These are phyloP conservation scores for Trialeurodes vaporariorum DNA, from an alignment of 1,140 invertebrate species.

Conservation along the genomic window DNA sequence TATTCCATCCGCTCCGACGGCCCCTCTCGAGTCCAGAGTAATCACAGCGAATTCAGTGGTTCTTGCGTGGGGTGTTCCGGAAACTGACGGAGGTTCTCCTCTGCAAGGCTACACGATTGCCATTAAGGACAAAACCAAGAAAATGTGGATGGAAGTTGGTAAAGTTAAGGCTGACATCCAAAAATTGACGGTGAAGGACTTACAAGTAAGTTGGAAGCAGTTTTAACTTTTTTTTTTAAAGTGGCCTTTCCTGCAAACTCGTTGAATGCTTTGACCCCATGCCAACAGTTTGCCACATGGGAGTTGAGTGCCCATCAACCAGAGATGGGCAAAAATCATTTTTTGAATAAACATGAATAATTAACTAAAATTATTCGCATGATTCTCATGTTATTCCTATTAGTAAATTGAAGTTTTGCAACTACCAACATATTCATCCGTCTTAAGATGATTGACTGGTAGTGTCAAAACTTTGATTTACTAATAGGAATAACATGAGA, in stretches of 20 bases:
- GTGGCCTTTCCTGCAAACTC: background rate
- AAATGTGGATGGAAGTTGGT: slow-evolving; percentile 94
- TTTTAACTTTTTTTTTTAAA: slow-evolving; percentile 1
- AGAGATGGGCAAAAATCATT: too few relatives aligned
- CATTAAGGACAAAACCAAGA: slow-evolving; percentile 78
- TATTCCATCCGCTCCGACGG: slow-evolving; percentile 78
- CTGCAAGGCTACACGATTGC: slow-evolving; percentile 85
- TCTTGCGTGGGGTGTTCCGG: slow-evolving; percentile 87
- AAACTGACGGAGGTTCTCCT: slow-evolving; percentile 84
- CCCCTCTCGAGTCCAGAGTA: slow-evolving; percentile 70
- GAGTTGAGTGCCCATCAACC: too few relatives aligned
- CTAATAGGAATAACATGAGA: too few relatives aligned
- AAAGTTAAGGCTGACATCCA: slow-evolving; percentile 68
- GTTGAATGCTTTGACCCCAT: too few relatives aligned
- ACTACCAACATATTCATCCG: too few relatives aligned
- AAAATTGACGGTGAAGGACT: slow-evolving; percentile 70
- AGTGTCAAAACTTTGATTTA: too few relatives aligned
- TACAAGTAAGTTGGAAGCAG: slow-evolving; percentile 42
- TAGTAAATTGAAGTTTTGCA: too few relatives aligned
- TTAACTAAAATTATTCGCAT: too few relatives aligned
- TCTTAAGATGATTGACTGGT: too few relatives aligned
- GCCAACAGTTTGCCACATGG: too few relatives aligned
- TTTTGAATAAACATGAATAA: too few relatives aligned
- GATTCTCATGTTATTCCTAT: too few relatives aligned
- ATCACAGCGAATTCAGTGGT: slow-evolving; percentile 70